phyloP scores from a whole-genome alignment of 2,888 invertebrate genomes.

The Drepanosiphum platanoidis region DNA sequence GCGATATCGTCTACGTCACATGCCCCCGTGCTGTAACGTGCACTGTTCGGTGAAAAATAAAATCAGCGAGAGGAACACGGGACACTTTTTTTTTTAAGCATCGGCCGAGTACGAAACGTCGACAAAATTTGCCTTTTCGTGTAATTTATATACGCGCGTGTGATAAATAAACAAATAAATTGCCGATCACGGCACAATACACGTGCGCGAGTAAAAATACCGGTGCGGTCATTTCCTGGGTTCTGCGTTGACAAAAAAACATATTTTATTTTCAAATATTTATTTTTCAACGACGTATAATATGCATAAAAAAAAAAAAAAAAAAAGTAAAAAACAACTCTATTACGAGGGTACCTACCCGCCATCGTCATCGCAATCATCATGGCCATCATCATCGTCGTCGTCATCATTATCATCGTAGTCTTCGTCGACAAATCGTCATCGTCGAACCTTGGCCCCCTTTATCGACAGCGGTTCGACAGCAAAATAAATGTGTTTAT shows the following conservation, averaged over 20 bases:
- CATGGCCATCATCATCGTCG: neutral
- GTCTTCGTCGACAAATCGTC: constrained; percentile 13
- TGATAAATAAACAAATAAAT: neutral
- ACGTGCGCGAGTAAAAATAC: neutral
- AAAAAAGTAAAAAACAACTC: constrained; percentile 28
- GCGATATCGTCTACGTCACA: neutral
- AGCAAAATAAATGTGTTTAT: constrained; percentile 27
- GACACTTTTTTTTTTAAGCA: too few species aligned
- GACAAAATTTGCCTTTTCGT: neutral
- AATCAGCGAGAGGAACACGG: too few species aligned
- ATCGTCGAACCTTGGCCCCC: neutral
- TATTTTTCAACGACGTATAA: constrained; percentile 20
- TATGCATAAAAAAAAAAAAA: constrained; percentile 24
- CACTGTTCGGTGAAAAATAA: neutral
- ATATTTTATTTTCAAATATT: neutral
- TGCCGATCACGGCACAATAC: neutral
- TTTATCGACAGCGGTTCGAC: constrained; percentile 18
- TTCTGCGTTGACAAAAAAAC: constrained; percentile 1
- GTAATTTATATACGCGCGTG: neutral
- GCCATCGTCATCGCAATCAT: constrained; percentile 1
- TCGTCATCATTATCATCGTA: neutral
- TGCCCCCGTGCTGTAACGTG: too few species aligned
- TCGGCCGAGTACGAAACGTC: neutral
- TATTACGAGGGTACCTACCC: constrained; percentile 25
- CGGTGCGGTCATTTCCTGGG: neutral